A percentile compares a stretch with the other conserved stretches of the same genome.
phyloP scores from a whole-genome alignment of 2,888 invertebrate species.

The Apeira syringaria region DNA sequence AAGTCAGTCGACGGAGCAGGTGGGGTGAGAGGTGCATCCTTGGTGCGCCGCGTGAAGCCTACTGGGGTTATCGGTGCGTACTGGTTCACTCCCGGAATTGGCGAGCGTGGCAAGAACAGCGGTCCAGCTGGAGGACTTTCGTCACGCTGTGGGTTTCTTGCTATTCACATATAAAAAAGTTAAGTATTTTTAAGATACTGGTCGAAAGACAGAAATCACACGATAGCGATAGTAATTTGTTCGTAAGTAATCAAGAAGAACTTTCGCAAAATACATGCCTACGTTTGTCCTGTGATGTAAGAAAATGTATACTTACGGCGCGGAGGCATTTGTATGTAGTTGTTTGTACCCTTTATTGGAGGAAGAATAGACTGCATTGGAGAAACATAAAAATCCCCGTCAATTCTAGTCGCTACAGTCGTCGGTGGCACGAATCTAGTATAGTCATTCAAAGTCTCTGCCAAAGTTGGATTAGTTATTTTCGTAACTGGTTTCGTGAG shows the following conservation, averaged over 20 bases:
- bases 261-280: too few relatives aligned
- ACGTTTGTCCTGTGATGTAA: too few relatives aligned
- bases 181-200: too few relatives aligned
- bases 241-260: too few relatives aligned
- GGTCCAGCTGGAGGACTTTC: constrained; percentile 68
- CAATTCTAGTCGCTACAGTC: constrained; percentile 32
- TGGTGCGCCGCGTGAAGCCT: constrained; percentile 50
- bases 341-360: background rate
- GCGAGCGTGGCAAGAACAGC: constrained; percentile 51
- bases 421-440: constrained; percentile 64
- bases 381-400: constrained; percentile 32
- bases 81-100: constrained; percentile 47
- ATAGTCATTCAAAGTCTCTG: constrained; percentile 48
- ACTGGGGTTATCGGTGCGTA: constrained; percentile 68
- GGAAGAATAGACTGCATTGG: constrained; percentile 28
- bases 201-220: too few relatives aligned
- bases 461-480: constrained; percentile 6
- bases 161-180: constrained; percentile 8
- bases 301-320: background rate
- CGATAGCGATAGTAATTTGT: too few relatives aligned
- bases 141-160: constrained; percentile 51
- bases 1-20: constrained; percentile 27
- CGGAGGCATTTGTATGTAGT: background rate
- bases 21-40: constrained; percentile 48
- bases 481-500: constrained; percentile 40